Conservation (phyloP, 2,797 vertebrate genomes). For the Gorsachius magnificus region DNA sequence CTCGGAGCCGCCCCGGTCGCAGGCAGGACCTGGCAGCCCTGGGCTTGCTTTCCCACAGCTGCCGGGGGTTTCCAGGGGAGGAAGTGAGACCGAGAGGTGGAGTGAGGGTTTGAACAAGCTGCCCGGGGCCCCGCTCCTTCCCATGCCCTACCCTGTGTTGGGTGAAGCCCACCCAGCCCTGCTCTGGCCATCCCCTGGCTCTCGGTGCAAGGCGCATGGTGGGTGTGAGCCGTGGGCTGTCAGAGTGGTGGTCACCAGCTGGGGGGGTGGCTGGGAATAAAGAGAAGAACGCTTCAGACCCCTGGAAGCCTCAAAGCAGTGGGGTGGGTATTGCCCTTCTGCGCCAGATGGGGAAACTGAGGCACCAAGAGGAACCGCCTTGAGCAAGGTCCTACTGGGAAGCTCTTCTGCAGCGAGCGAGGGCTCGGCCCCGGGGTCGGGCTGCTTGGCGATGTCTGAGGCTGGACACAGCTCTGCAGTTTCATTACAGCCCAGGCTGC, state of each 20-base stretch:
- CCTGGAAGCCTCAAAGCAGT: neutral
- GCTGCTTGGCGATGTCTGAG: neutral
- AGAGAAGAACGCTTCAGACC: neutral
- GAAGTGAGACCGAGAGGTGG: accelerated
- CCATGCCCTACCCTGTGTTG: accelerated
- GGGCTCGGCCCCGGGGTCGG: neutral
- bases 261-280: no score
- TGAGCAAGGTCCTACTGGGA: neutral
- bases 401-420: neutral
- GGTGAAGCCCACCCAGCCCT: neutral
- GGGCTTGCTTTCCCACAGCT: neutral
- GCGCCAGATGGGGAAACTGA: neutral
- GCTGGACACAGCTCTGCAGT: neutral
- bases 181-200: neutral
- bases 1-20: accelerated
- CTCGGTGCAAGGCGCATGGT: accelerated
- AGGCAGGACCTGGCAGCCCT: neutral
- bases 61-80: neutral
- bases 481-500: neutral
- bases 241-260: accelerated
- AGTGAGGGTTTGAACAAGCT: neutral
- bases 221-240: neutral
- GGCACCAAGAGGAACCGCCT: neutral
- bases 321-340: neutral
- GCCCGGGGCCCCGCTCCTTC: neutral